Evolutionary conservation across 1,140 invertebrate genomes (phyloP).

Genomic region (Cydia amplana): DNA sequence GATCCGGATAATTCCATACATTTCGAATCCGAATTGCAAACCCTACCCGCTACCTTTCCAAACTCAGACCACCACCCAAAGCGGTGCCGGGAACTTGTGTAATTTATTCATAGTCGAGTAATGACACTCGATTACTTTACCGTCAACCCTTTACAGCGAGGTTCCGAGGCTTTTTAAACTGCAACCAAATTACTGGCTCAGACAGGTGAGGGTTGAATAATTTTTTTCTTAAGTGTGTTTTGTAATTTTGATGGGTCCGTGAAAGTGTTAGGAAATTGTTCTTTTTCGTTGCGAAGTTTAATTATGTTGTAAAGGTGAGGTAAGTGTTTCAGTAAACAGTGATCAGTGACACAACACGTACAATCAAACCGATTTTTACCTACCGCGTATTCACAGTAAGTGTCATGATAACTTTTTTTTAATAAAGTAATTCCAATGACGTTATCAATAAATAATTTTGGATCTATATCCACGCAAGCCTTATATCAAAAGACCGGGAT

Average conservation of each 20-base stretch:
- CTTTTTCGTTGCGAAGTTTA: not conserved
- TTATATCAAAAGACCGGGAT: too few species aligned
- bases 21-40: too few species aligned
- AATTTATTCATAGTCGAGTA: conserved; percentile 79
- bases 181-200: conserved; percentile 52
- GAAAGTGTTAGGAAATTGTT: not conserved
- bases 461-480: too few species aligned
- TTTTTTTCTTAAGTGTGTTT: not conserved
- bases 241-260: not conserved
- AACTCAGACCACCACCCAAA: conserved; percentile 47
- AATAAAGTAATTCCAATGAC: too few species aligned
- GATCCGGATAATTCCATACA: too few species aligned
- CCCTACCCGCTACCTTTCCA: conserved; percentile 41
- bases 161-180: conserved; percentile 54
- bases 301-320: too few species aligned
- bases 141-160: conserved; percentile 70
- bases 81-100: conserved; percentile 67
- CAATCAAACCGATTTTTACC: too few species aligned
- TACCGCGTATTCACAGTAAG: too few species aligned
- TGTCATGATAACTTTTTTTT: too few species aligned
- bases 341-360: too few species aligned
- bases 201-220: conserved; percentile 18
- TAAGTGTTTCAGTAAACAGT: not conserved
- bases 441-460: too few species aligned
- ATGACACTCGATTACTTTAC: conserved; percentile 78